These are phyloP conservation scores for Habropoda laboriosa DNA, from an alignment of 1,140 invertebrate species.

Conservation along the genomic window DNA sequence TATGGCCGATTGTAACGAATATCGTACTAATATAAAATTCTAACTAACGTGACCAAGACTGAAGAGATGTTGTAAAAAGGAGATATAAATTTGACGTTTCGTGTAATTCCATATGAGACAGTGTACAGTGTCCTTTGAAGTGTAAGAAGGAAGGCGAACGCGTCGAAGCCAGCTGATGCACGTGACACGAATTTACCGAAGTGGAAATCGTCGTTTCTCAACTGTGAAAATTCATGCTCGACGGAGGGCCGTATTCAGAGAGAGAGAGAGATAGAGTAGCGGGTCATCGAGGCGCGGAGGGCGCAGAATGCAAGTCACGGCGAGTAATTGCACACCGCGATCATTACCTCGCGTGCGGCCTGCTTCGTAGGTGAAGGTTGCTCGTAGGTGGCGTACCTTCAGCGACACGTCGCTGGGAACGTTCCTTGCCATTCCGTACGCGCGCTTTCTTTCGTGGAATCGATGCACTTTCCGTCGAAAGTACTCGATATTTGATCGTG, in stretches of 20 bases:
- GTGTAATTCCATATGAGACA: too few relatives aligned
- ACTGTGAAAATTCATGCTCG: conserved; percentile 63
- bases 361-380: conserved; percentile 59
- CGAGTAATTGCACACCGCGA: conserved; percentile 75
- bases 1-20: too few relatives aligned
- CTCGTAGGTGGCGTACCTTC: conserved; percentile 48
- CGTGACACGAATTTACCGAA: conserved; percentile 25
- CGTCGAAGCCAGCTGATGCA: neutral
- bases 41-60: too few relatives aligned
- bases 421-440: conserved; percentile 35
- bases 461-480: neutral
- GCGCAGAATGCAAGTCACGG: conserved; percentile 77
- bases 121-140: too few relatives aligned
- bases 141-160: too few relatives aligned
- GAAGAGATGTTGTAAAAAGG: too few relatives aligned
- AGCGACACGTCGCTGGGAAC: conserved; percentile 8
- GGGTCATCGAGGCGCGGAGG: conserved; percentile 63
- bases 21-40: too few relatives aligned
- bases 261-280: conserved; percentile 59
- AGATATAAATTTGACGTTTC: too few relatives aligned
- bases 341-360: conserved; percentile 67
- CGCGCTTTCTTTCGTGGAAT: conserved; percentile 31
- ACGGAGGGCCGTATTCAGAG: conserved; percentile 35
- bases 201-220: conserved; percentile 34
- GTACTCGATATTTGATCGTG: neutral